These are phyloP conservation scores for Prionailurus bengalensis DNA, from an alignment of 2,113 vertebrate genomes.

Conservation along the genomic window DNA sequence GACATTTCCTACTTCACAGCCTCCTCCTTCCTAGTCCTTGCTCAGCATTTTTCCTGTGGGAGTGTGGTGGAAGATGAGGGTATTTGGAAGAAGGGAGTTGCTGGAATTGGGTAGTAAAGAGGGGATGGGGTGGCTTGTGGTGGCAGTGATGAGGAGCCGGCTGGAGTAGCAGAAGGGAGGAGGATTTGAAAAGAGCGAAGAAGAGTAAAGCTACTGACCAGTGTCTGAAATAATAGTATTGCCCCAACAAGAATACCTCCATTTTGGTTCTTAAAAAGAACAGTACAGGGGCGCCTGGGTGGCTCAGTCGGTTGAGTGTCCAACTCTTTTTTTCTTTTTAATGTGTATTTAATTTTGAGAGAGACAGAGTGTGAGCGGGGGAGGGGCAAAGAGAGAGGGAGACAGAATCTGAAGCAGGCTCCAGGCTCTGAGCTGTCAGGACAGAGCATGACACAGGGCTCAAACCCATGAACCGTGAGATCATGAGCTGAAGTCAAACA, in stretches of 20 bases:
- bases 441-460: no score
- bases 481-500: no score
- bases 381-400: no score
- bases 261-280: conserved; percentile 36
- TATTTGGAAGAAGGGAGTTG: neutral
- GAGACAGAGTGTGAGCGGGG: no score
- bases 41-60: neutral
- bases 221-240: neutral
- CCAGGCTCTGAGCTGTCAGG: no score
- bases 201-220: neutral
- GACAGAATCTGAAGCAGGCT: no score
- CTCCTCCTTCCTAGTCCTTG: neutral
- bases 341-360: no score
- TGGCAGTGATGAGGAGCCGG: neutral
- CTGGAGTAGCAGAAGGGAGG: neutral
- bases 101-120: neutral
- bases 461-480: no score
- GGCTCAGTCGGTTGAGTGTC: no score
- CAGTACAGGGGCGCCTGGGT: no score
- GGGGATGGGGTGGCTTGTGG: neutral
- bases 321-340: no score
- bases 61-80: neutral
- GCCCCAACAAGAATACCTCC: neutral
- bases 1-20: neutral
- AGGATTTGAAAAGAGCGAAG: neutral